Evolutionary conservation across 35 echinoderm and acorn worm species (phyloP), one percentile per base, ranked within the genome.

Genomic region (Heliocidaris erythrogramma): DNA sequence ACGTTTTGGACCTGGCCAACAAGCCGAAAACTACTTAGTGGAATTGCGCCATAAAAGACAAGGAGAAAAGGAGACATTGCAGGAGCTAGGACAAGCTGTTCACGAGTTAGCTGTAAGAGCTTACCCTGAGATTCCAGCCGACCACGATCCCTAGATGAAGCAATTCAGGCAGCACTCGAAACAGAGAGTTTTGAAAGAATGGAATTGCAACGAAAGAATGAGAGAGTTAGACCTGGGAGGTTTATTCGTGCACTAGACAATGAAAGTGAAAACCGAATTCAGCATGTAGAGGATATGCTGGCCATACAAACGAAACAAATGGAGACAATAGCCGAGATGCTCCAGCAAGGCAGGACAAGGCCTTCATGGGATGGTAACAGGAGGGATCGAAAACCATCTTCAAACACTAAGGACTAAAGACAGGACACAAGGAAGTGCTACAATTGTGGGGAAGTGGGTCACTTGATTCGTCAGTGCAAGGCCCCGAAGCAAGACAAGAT

Each of bases 1-100:
- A n/a, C 30, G 87, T 16, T 95, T 88, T 95, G 94, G 94, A 5
- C 50, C 94, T 11, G 94, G 87, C 5, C 24, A 35, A 18, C 85
- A 88, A 31, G 50, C 16, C 13, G 94, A 95, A 59, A 95, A 95
- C 31, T 95, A 95, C 56, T 52, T 95, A 13, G 50, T 60, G 3
- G 50, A 88, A 12, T 60, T 95, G 21, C 50, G 85, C 50, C 94
- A 95, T 49, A 6, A 56, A 18, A 27, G 85, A 21, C 48, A 95
- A 47, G 31, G 31, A 9, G 42, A 16, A 50, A 90, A 85, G 31
- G 94, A 95, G 56, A 90, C 47, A 13, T 59, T 95, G 85, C 94
- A 95, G 56, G 94, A 95, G 53, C 32, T 95, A 48, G 94, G 84
- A 48, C 84, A 95, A 30, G 94, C 84, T 16, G 90, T 95, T 49